phyloP scores from a whole-genome alignment of 2,797 vertebrate genomes.

The Zenarchopterus dispar region DNA sequence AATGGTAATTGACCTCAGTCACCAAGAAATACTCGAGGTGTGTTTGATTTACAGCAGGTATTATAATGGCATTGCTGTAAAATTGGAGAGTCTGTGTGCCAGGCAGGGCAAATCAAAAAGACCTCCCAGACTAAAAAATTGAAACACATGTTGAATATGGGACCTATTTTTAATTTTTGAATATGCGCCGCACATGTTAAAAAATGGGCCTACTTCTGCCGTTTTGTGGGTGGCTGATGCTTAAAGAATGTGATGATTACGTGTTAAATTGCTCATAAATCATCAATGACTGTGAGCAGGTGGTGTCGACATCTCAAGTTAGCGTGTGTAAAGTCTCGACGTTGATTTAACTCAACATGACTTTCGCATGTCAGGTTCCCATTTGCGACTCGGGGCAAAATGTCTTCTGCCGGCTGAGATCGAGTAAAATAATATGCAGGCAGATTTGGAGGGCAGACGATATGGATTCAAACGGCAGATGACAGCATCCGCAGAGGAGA shows the following conservation, averaged over 20 bases:
- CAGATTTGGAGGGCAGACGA: constrained; percentile 67
- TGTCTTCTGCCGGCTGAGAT: constrained; percentile 55
- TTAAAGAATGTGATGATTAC: constrained; percentile 57
- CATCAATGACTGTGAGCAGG: constrained; percentile 39
- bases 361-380: constrained; percentile 69
- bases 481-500: constrained; percentile 50
- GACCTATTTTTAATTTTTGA: constrained; percentile 30
- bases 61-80: constrained; percentile 30
- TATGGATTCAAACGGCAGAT: constrained; percentile 69
- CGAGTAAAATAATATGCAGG: constrained; percentile 76
- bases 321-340: constrained; percentile 30
- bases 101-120: constrained; percentile 36
- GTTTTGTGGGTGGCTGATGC: constrained; percentile 43
- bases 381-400: constrained; percentile 56
- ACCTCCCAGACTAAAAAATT: constrained; percentile 12
- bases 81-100: constrained; percentile 27
- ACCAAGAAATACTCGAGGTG: constrained; percentile 68
- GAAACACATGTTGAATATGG: constrained; percentile 44
- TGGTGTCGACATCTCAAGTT: constrained; percentile 48
- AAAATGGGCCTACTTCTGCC: constrained; percentile 30
- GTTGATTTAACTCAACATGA: constrained; percentile 60
- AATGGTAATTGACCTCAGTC: constrained; percentile 60
- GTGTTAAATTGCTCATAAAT: constrained; percentile 57
- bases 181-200: constrained; percentile 42
- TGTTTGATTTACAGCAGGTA: constrained; percentile 58